Evolutionary conservation across 2,113 vertebrate genomes (phyloP).

Genomic region (Microtus montanus): DNA sequence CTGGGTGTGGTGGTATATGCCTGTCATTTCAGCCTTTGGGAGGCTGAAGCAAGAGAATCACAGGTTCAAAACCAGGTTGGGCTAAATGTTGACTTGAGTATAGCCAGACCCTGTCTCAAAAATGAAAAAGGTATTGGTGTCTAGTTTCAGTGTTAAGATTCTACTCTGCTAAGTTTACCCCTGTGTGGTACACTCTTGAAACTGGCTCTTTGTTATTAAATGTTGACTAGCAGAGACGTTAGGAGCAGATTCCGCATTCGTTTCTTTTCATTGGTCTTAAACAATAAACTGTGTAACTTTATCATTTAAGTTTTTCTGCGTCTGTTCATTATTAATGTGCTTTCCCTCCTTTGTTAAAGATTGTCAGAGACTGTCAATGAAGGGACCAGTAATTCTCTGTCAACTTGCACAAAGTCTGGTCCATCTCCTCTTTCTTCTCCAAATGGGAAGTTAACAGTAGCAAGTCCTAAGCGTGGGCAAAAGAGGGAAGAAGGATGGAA

Average conservation of each 20-base stretch:
- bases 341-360: constrained; percentile 83
- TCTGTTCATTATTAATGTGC: constrained; percentile 45
- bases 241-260: not conserved
- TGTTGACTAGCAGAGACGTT: not conserved
- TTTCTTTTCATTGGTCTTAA: constrained; percentile 13
- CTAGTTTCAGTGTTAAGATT: constrained; percentile 25
- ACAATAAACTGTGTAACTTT: constrained; percentile 25
- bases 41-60: not conserved
- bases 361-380: constrained; percentile 89
- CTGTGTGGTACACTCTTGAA: not conserved
- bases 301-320: not conserved
- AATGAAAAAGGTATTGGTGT: not conserved
- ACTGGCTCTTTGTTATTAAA: not conserved
- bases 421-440: constrained; percentile 95
- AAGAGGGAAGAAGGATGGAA: constrained; percentile 99
- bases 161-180: not conserved
- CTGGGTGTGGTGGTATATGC: not conserved
- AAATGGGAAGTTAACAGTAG: constrained; percentile 96
- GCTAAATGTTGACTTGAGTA: not conserved
- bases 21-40: not conserved
- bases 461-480: constrained; percentile 97
- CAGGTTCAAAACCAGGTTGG: not conserved
- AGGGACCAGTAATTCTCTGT: constrained; percentile 91
- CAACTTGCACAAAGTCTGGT: constrained; percentile 94
- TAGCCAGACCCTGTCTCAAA: not conserved